Evolutionary conservation across 2,888 invertebrate species (phyloP).

Genomic region (Temnothorax unifasciatus): DNA sequence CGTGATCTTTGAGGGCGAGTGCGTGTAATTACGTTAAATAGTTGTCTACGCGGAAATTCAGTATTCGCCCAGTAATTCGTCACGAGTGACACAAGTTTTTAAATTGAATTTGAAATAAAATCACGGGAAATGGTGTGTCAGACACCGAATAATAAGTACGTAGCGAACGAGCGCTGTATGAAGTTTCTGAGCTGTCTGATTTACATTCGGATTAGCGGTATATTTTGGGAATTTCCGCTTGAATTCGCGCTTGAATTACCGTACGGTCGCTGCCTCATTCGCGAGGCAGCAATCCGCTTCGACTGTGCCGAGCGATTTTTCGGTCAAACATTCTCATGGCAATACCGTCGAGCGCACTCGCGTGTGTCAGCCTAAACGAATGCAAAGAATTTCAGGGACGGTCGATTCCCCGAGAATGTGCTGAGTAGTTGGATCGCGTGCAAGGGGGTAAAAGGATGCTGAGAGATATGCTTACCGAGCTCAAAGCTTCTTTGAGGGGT

Average conservation of each 20-base stretch:
- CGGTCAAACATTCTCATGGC: slow-evolving; percentile 16
- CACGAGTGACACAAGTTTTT: background rate
- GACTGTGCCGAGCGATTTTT: slow-evolving; percentile 27
- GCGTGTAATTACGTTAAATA: slow-evolving; percentile 17
- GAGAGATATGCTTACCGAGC: slow-evolving; percentile 81
- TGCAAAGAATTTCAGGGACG: slow-evolving; percentile 42
- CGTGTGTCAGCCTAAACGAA: slow-evolving; percentile 46
- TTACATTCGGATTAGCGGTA: slow-evolving; percentile 3
- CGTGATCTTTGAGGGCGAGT: slow-evolving; percentile 4
- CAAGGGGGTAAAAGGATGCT: slow-evolving; percentile 68
- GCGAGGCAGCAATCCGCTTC: background rate
- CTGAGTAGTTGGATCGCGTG: slow-evolving; percentile 66
- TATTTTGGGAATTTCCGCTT: background rate
- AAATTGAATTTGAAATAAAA: slow-evolving; percentile 25
- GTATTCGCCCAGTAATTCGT: background rate
- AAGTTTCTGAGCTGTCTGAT: background rate
- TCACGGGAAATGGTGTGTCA: background rate
- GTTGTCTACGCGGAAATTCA: background rate
- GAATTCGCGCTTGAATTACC: slow-evolving; percentile 5
- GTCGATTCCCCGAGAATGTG: slow-evolving; percentile 59
- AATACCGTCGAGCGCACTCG: background rate
- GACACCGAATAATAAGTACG: background rate
- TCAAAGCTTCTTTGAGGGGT: slow-evolving; percentile 70
- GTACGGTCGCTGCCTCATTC: background rate
- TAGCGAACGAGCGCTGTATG: background rate